These are phyloP conservation scores for Drosophila elegans DNA, from an alignment of 1,140 invertebrate species.

Conservation along the genomic window DNA sequence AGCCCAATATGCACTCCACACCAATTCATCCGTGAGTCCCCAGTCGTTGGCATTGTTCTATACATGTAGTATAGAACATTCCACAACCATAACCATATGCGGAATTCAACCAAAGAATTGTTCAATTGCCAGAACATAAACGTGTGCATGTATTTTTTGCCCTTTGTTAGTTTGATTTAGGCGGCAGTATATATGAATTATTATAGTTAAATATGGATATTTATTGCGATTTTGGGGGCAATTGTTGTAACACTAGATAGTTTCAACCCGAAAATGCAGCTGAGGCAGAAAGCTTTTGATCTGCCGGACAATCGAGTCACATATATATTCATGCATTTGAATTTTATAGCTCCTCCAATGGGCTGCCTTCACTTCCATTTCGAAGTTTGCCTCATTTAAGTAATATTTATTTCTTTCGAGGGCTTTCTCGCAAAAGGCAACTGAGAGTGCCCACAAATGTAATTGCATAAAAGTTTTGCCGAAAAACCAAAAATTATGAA, in stretches of 20 bases:
- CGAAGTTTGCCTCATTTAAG: conserved; percentile 38
- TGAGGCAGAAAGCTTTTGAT: conserved; percentile 46
- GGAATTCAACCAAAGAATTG: conserved; percentile 24
- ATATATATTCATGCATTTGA: conserved; percentile 11
- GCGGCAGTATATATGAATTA: conserved; percentile 73
- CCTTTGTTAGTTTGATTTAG: conserved; percentile 73
- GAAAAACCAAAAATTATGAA: conserved; percentile 35
- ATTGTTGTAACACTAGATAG: conserved; percentile 38
- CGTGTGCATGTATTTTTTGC: conserved; percentile 49
- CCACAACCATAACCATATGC: conserved; percentile 17
- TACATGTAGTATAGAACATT: conserved; percentile 7
- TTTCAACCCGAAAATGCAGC: conserved; percentile 21
- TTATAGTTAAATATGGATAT: conserved; percentile 80
- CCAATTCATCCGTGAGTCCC: conserved; percentile 11
- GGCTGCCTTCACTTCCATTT: conserved; percentile 17
- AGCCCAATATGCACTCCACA: conserved; percentile 2
- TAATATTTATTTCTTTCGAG: conserved; percentile 28
- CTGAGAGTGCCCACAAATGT: conserved; percentile 26
- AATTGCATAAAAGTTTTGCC: conserved; percentile 52
- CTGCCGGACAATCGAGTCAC: conserved; percentile 20
- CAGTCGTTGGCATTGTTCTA: conserved; percentile 25
- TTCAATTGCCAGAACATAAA: conserved; percentile 63
- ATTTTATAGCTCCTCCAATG: conserved; percentile 39
- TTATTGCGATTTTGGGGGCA: conserved; percentile 57
- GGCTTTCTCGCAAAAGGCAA: background rate